Base-by-base conservation (phyloP, 2,888 invertebrate species). In the Eristalis arbustorum region DNA sequence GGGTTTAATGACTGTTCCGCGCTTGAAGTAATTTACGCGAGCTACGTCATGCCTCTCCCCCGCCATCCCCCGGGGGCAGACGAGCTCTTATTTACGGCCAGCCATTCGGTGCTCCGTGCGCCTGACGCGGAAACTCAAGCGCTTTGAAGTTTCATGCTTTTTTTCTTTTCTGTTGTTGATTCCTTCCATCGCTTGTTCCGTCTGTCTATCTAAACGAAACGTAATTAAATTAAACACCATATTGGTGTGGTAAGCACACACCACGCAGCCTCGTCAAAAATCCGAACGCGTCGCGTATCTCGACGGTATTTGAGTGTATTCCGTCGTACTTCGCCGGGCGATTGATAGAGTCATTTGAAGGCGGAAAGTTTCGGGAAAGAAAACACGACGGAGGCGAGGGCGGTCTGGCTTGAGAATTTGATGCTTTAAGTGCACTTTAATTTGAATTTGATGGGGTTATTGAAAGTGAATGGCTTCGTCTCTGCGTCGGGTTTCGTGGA, bases 181-280 rank as follows among this genome's bases (percentile, higher is more conserved):
- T 18, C 18, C 49, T 14, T 14, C 42, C 42, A n/a, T 42, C 42
- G 42, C 42, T 42, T 49, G 49, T 18, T 49, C 18, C 49, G 49
- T 18, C 49, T 77, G 73, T 81, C 77, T 81, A 77, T 81, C 81
- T 85, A 73, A 81, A 85, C 81, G 81, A 77, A 81, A 81, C 64
- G 81, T 85, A 85, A 81, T 85, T 85, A 73, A 85, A 77, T 85
- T 81, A 85, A 85, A 85, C 73, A 73, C 73, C 81, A 76, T 73
- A 76, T 81, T 73, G 73, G 72, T 77, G 76, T 59, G 80, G 49
- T 34, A 76, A 23, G 13, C 59, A 13, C 59, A 18, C 49, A 18
- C 42, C 61, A 59, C 10, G 37, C 61, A 23, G 72, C 18, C 42
- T 59, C 49, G 18, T 49, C 49, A 18, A n/a, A 14, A n/a, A 42